These are phyloP conservation scores for Triops longicaudatus DNA, from an alignment of 1,140 invertebrate species.

Conservation along the genomic window DNA sequence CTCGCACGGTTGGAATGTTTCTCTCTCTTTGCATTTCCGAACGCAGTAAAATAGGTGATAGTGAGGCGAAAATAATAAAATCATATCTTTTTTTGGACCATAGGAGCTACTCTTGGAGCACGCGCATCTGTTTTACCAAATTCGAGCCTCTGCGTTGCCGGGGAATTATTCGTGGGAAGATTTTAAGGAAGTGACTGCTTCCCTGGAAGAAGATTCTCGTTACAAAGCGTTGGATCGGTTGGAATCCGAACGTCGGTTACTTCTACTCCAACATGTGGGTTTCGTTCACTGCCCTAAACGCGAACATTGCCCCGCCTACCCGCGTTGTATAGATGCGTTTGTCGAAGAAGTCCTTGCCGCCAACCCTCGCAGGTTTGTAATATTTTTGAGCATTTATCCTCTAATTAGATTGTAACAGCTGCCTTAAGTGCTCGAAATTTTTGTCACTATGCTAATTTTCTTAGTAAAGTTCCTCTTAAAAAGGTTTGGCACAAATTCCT, in stretches of 20 bases:
- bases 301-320: constrained; percentile 84
- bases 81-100: constrained; percentile 31
- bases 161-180: constrained; percentile 88
- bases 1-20: too few species aligned
- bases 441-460: constrained; percentile 1
- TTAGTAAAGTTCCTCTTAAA: too few species aligned
- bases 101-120: constrained; percentile 87
- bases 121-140: constrained; percentile 88
- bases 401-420: too few species aligned
- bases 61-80: background rate
- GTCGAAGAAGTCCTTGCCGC: constrained; percentile 65
- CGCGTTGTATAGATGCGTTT: constrained; percentile 80
- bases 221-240: constrained; percentile 81
- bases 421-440: too few species aligned
- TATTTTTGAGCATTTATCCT: too few species aligned
- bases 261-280: constrained; percentile 88
- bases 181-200: constrained; percentile 85
- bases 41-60: too few species aligned
- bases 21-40: too few species aligned
- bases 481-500: too few species aligned
- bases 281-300: constrained; percentile 91
- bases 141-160: constrained; percentile 78
- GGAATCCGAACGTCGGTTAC: constrained; percentile 87
- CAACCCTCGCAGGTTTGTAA: constrained; percentile 49
- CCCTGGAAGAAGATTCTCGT: constrained; percentile 82